These are phyloP conservation scores for Octonoba sinensis DNA, from an alignment of 2,888 invertebrate genomes.

Conservation along the genomic window DNA sequence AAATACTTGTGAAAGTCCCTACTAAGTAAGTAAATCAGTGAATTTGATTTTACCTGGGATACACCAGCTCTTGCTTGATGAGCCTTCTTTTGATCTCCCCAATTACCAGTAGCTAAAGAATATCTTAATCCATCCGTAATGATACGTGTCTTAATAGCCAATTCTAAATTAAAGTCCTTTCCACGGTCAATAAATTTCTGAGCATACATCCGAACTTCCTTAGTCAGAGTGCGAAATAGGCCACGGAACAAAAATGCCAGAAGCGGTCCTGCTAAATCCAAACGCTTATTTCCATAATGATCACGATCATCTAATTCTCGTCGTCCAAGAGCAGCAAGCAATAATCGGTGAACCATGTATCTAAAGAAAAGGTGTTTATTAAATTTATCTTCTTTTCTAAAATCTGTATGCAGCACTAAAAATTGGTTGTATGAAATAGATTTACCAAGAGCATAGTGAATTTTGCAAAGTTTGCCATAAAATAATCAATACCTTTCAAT, in stretches of 20 bases:
- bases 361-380: constrained; percentile 70
- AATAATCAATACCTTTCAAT: too few relatives aligned
- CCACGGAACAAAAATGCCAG: constrained; percentile 97
- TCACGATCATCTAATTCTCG: constrained; percentile 98
- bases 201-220: constrained; percentile 97
- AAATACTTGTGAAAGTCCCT: too few relatives aligned
- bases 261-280: constrained; percentile 97
- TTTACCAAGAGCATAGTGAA: too few relatives aligned
- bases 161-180: constrained; percentile 97
- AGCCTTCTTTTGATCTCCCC: constrained; percentile 99
- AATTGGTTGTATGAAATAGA: too few relatives aligned
- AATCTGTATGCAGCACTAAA: too few relatives aligned
- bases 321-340: constrained; percentile 94
- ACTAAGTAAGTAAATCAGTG: too few relatives aligned
- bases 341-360: constrained; percentile 98
- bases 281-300: constrained; percentile 99
- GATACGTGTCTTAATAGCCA: constrained; percentile 96
- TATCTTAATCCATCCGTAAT: constrained; percentile 98
- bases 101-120: constrained; percentile 98
- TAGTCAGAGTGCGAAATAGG: constrained; percentile 93
- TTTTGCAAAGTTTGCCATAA: too few relatives aligned
- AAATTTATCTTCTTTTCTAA: neutral
- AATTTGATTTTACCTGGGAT: constrained; percentile 78
- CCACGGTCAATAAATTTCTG: constrained; percentile 99
- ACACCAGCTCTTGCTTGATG: constrained; percentile 98